These are phyloP conservation scores for Poliocrania exsul DNA, from an alignment of 2,797 vertebrate genomes.

Conservation along the genomic window DNA sequence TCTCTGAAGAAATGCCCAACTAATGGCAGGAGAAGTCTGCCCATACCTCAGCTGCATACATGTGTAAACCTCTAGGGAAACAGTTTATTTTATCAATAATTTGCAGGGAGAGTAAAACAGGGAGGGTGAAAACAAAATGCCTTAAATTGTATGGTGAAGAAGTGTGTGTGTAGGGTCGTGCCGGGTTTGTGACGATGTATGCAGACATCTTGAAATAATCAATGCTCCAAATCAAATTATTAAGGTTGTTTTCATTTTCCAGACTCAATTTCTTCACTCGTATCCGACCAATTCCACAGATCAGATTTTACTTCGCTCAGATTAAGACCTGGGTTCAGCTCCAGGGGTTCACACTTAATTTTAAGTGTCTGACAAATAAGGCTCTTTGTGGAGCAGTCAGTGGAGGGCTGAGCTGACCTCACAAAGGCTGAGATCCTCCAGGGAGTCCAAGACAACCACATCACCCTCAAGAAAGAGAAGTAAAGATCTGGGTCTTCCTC, in stretches of 20 bases:
- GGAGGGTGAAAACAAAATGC: conserved; percentile 50
- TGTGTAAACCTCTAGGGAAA: background rate
- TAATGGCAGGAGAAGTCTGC: background rate
- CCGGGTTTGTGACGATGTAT: background rate
- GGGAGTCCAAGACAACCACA: background rate
- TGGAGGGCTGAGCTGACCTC: background rate
- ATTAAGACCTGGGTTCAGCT: background rate
- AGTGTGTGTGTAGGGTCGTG: background rate
- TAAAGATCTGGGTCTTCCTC: background rate
- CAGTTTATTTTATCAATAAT: background rate
- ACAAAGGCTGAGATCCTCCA: background rate
- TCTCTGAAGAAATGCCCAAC: background rate
- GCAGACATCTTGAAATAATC: conserved; percentile 2
- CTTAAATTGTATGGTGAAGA: conserved; percentile 32
- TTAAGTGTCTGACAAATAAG: background rate
- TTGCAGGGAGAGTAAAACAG: background rate
- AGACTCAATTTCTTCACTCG: background rate
- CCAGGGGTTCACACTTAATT: background rate
- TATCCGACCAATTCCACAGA: background rate
- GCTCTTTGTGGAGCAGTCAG: background rate
- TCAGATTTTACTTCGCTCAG: background rate
- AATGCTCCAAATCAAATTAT: background rate
- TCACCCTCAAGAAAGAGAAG: background rate
- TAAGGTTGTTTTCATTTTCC: background rate
- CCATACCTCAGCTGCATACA: background rate